Evolutionary conservation across 2,888 invertebrate genomes (phyloP), one percentile per base, ranked within the genome.

Genomic region (Plebejus anna): DNA sequence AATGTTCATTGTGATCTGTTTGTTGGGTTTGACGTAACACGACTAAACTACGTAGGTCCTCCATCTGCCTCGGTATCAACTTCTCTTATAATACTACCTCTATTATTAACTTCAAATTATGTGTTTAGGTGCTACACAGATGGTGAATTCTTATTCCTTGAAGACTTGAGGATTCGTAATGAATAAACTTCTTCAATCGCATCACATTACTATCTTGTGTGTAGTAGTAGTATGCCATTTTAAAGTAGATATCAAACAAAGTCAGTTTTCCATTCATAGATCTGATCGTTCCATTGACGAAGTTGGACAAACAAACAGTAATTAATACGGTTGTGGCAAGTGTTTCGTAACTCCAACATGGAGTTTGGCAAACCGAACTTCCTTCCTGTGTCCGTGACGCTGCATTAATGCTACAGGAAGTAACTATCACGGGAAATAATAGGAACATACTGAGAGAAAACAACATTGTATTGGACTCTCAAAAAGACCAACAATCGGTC

Each of bases 291-390:
- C 5, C 13, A 59, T 59, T 22, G 59, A 59, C 22, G n/a, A 59
- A 59, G n/a, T 59, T 22, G 7, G n/a, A 59, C 59, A 59, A 59
- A 59, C 22, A 59, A 59, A 59, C 7, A 59, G 59, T 59, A 59
- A 59, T 59, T 59, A 59, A 59, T 22, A 22, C n/a, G 59, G 2
- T 22, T 59, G 59, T 66, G 66, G 66, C 32, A 66, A 66, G 36
- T 66, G 66, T 66, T 32, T 16, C 32, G 32, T 66, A 32, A 66
- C 66, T 32, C 13, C 66, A 66, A 66, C 66, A 32, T 36, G 4
- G 36, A 66, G 66, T 36, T 66, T 66, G 66, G 61, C 28, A 61
- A 66, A 66, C 66, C 32, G 66, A 66, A 66, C 32, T 66, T 66
- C 66, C 66, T 66, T 13, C 32, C 32, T 36, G 32, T 61, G 61